Evolutionary conservation across 2,113 vertebrate species (phyloP).

Genomic region (Oryzias woworae): DNA sequence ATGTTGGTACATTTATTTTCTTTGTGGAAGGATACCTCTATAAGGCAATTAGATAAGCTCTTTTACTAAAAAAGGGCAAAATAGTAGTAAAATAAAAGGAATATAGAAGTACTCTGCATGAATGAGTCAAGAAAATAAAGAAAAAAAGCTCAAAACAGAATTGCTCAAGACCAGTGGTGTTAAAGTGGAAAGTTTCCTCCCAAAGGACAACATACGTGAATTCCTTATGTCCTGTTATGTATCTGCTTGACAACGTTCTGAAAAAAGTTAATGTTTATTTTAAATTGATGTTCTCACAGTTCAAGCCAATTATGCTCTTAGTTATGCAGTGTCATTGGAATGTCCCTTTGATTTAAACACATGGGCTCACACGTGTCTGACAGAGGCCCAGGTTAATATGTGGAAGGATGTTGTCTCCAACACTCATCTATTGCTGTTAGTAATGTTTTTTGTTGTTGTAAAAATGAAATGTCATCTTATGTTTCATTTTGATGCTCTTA

Average conservation of each 20-base stretch:
- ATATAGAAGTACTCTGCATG: too few relatives aligned
- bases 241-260: background rate
- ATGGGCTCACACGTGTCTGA: conserved; percentile 23
- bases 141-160: too few relatives aligned
- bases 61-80: too few relatives aligned
- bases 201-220: too few relatives aligned
- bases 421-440: conserved; percentile 39
- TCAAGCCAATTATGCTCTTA: background rate
- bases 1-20: too few relatives aligned
- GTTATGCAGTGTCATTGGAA: conserved; percentile 6
- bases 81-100: too few relatives aligned
- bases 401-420: conserved; percentile 17
- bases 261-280: too few relatives aligned
- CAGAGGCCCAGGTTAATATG: conserved; percentile 47
- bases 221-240: background rate
- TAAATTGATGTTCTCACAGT: background rate
- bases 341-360: conserved; percentile 1
- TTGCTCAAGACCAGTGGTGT: too few relatives aligned
- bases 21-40: too few relatives aligned
- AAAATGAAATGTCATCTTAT: background rate
- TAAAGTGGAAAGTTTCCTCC: too few relatives aligned
- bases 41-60: too few relatives aligned
- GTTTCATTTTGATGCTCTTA: conserved; percentile 4
- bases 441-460: conserved; percentile 26
- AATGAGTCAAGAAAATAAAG: too few relatives aligned